A percentile compares a stretch with the other conserved stretches of the same genome.
phyloP scores from a whole-genome alignment of 2,113 vertebrate genomes.

The Entelurus aequoreus region DNA sequence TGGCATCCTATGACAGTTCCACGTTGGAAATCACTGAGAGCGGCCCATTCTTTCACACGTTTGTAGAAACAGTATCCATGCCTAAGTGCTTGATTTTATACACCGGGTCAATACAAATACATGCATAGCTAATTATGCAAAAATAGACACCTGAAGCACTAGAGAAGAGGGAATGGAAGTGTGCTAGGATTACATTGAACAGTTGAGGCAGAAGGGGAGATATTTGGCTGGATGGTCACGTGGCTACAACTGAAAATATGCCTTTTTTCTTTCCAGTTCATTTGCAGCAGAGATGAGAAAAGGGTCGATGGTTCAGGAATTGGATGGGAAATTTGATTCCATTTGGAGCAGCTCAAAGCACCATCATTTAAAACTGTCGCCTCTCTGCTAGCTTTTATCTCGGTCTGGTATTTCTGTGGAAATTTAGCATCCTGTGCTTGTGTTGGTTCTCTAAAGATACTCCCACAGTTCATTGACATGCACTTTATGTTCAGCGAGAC shows the following conservation, averaged over 20 bases:
- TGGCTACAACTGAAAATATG: constrained; percentile 1
- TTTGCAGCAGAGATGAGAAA: constrained; percentile 15
- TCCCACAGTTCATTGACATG: too few relatives aligned
- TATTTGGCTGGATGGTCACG: not conserved
- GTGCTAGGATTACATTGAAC: constrained; percentile 1
- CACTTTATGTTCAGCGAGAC: too few relatives aligned
- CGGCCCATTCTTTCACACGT: too few relatives aligned
- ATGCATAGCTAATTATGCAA: not conserved
- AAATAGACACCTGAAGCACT: not conserved
- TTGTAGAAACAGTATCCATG: too few relatives aligned
- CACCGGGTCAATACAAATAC: too few relatives aligned
- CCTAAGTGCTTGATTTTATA: too few relatives aligned
- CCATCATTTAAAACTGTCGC: not conserved
- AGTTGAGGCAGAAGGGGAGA: not conserved
- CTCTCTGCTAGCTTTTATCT: not conserved
- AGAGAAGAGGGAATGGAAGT: not conserved
- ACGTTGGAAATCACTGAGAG: too few relatives aligned
- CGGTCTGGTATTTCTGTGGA: not conserved
- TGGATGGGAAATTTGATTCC: not conserved
- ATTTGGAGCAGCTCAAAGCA: not conserved
- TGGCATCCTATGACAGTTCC: too few relatives aligned
- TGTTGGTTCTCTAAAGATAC: too few relatives aligned
- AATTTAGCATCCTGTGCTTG: too few relatives aligned
- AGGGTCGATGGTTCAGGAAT: constrained; percentile 16
- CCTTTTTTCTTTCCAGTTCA: constrained; percentile 7